Conservation (phyloP, 2,113 vertebrate genomes). For the Gallinago media region DNA sequence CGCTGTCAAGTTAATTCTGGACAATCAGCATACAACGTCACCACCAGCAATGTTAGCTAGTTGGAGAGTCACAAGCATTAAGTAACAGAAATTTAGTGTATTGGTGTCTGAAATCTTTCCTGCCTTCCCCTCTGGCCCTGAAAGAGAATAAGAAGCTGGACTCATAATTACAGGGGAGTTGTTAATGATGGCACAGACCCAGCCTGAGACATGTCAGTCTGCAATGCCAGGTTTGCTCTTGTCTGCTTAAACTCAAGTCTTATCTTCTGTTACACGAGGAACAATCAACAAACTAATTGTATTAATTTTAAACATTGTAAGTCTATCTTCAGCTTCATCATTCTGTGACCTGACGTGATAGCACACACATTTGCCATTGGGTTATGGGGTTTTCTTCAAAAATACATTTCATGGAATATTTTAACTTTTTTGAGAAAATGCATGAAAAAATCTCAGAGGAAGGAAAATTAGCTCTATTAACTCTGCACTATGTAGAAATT, state of each 20-base stretch:
- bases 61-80: not conserved
- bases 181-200: not conserved
- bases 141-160: not conserved
- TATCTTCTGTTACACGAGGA: not conserved
- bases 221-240: not conserved
- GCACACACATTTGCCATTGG: not conserved
- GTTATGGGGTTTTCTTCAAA: not conserved
- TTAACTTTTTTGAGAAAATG: not conserved
- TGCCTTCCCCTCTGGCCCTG: not conserved
- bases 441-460: not conserved
- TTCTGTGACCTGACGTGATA: not conserved
- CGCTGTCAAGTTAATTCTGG: not conserved
- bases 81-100: not conserved
- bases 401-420: not conserved
- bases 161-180: not conserved
- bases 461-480: not conserved
- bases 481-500: not conserved
- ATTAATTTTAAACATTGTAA: not conserved
- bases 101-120: not conserved
- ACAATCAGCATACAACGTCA: not conserved
- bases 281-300: not conserved
- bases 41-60: not conserved
- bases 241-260: not conserved
- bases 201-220: fast-evolving
- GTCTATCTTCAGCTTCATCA: not conserved